Conservation (phyloP, 1,140 invertebrate species). For the Halesus radiatus region DNA sequence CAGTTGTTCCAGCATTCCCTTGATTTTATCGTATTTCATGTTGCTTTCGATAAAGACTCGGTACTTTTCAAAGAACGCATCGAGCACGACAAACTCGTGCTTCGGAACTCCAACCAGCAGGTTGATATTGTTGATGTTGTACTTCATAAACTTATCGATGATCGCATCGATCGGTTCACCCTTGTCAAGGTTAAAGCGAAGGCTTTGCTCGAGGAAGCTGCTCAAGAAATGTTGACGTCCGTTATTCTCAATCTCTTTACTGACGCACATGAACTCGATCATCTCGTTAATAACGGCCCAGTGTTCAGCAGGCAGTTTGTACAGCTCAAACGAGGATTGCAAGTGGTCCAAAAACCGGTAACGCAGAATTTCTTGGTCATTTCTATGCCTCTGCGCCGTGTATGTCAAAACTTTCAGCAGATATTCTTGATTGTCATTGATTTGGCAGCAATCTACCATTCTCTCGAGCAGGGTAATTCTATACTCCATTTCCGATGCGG, state of each 20-base stretch:
- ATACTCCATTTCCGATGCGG: constrained; percentile 8
- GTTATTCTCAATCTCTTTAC: constrained; percentile 44
- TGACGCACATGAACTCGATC: constrained; percentile 47
- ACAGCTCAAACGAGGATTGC: constrained; percentile 25
- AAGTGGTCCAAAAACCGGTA: constrained; percentile 44
- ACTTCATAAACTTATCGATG: constrained; percentile 43
- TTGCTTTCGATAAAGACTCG: constrained; percentile 37
- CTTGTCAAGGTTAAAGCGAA: constrained; percentile 39
- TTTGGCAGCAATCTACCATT: constrained; percentile 53
- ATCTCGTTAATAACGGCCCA: constrained; percentile 51
- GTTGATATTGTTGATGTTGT: constrained; percentile 40
- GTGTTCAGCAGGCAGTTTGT: constrained; percentile 44
- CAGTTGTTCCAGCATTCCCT: constrained; percentile 10
- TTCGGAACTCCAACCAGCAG: constrained; percentile 30
- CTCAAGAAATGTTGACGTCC: constrained; percentile 37
- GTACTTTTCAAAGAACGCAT: constrained; percentile 42
- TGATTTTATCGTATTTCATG: neutral
- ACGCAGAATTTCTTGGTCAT: constrained; percentile 45
- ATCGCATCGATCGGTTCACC: constrained; percentile 35
- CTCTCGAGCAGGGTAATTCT: constrained; percentile 19
- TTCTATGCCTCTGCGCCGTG: constrained; percentile 48
- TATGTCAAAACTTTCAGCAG: constrained; percentile 46
- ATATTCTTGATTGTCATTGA: constrained; percentile 33
- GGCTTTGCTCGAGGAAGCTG: constrained; percentile 16
- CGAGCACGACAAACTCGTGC: constrained; percentile 31